Evolutionary conservation across 1,140 invertebrate genomes (phyloP), one percentile per base, ranked within the genome.

Genomic region (Bombus picipes): DNA sequence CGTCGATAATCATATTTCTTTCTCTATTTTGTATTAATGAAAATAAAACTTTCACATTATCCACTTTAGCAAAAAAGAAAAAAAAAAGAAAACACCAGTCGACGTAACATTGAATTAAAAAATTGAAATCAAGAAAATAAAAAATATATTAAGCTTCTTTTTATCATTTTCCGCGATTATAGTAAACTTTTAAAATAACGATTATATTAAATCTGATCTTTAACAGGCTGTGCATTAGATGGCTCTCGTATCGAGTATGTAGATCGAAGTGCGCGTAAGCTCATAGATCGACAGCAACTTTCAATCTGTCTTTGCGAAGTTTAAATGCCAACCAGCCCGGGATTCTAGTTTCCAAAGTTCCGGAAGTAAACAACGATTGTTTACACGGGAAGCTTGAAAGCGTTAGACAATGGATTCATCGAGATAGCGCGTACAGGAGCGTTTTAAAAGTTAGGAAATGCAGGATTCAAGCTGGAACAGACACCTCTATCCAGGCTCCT

Each of bases 311-410:
- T 76, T 57, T 62, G 34, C 41, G 10, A 76, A 83, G 81, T 74
- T 82, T 66, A 65, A 75, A 65, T 47, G n/a, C 71, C 57, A 82
- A 83, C 25, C 62, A 41, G 81, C 32, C 18, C 5, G 43, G 34
- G 73, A 68, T 41, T 83, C 43, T 15, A 25, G 43, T 22, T 83
- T 57, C 12, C 34, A 70, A 77, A 76, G 41, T 77, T 83, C 13
- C 62, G 1, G 41, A 66, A 62, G 81, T 83, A 83, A 83, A 83
- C 81, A 83, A 76, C 72, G 43, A 66, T 65, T 83, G 81, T 83
- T 83, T 77, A 83, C 81, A 65, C 43, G 22, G 32, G 41, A 65
- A 66, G 72, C 57, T 83, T 37, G 41, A 32, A 75, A 82, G 41
- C 62, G 62, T 68, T 76, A 57, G 73, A 68, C 70, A 83, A 83